A percentile compares a stretch with the other conserved stretches of the same genome.
These are phyloP conservation scores for Copidosoma floridanum DNA, from an alignment of 1,140 invertebrate species.

Conservation along the genomic window DNA sequence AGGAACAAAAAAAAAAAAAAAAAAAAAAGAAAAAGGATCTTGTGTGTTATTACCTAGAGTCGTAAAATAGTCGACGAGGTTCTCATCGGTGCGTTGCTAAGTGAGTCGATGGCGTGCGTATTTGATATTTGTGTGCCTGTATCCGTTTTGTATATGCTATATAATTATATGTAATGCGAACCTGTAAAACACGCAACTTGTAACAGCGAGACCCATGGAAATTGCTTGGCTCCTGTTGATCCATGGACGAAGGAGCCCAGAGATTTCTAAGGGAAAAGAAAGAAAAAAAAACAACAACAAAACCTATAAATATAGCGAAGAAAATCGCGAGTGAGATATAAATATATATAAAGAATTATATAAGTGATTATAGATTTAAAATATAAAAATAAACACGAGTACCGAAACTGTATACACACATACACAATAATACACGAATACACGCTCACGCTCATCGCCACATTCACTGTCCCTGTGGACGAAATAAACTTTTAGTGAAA, in stretches of 20 bases:
- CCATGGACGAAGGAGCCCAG: too few species aligned
- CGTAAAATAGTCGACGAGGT: not conserved
- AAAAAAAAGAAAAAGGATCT: not conserved
- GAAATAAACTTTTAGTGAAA: slow-evolving; percentile 57
- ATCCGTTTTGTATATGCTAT: slow-evolving; percentile 55
- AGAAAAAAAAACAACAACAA: slow-evolving; percentile 32
- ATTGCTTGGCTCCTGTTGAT: too few species aligned
- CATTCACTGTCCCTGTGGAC: slow-evolving; percentile 41
- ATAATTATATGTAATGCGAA: not conserved
- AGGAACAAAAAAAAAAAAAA: not conserved
- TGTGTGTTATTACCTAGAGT: too few species aligned
- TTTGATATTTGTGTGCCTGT: slow-evolving; percentile 58
- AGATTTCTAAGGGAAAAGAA: too few species aligned
- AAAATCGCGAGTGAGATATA: slow-evolving; percentile 32
- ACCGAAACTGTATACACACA: slow-evolving; percentile 45
- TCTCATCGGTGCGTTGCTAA: too few species aligned
- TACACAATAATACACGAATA: slow-evolving; percentile 14
- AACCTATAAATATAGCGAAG: slow-evolving; percentile 34
- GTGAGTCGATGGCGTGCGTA: too few species aligned
- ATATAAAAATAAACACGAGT: slow-evolving; percentile 44
- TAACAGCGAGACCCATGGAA: too few species aligned
- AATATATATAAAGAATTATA: slow-evolving; percentile 50
- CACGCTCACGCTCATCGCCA: slow-evolving; percentile 32
- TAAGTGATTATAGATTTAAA: slow-evolving; percentile 48
- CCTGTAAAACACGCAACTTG: too few species aligned